Conservation (phyloP, 2,797 vertebrate species). For the Enteromius paludinosus region DNA sequence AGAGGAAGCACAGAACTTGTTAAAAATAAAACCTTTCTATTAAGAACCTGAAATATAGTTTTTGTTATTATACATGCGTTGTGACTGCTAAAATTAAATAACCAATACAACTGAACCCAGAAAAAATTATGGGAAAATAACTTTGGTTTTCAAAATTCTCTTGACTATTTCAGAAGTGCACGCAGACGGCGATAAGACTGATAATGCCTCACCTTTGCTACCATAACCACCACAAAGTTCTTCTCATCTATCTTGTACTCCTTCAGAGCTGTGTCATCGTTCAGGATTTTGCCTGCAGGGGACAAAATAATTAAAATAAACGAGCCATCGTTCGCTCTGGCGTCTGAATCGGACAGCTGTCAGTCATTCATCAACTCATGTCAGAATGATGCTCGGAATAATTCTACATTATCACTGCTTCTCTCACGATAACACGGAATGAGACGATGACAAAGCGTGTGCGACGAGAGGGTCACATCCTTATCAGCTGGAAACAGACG, state of each 20-base stretch:
- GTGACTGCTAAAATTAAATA: too few species aligned
- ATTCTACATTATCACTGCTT: neutral
- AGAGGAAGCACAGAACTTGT: neutral
- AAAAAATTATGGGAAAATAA: too few species aligned
- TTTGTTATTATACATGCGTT: too few species aligned
- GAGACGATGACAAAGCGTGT: neutral
- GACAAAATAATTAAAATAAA: conserved; percentile 28
- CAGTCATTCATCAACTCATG: neutral
- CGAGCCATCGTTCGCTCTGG: neutral
- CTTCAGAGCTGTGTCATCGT: conserved; percentile 90
- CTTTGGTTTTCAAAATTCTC: neutral
- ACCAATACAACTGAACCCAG: too few species aligned
- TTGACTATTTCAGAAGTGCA: neutral
- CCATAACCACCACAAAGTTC: conserved; percentile 98
- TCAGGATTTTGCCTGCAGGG: conserved; percentile 91
- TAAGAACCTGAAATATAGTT: neutral
- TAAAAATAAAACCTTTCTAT: neutral
- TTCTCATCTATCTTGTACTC: conserved; percentile 98
- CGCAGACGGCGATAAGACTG: neutral
- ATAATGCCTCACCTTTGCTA: conserved; percentile 87
- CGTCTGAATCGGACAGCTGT: neutral
- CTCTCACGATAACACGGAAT: neutral
- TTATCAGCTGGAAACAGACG: conserved; percentile 32
- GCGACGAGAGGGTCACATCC: neutral
- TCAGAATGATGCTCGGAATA: neutral